Percentiles rank a stretch among this genome's conserved stretches.
Conservation (phyloP, 2,113 vertebrate genomes). For the Sphaerodactylus townsendi region DNA sequence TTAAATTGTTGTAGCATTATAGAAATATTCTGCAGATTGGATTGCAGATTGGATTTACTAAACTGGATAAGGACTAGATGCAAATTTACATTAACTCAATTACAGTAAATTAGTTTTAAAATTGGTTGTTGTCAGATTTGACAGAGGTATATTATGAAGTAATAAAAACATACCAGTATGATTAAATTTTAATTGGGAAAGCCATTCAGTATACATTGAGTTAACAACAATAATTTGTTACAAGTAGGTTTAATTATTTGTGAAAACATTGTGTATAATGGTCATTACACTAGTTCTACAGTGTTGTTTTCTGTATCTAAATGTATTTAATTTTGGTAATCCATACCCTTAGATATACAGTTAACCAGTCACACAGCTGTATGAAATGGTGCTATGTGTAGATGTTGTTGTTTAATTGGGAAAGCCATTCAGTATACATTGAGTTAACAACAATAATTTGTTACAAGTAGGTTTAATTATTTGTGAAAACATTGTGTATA, state of each 20-base stretch:
- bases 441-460: slow-evolving; percentile 30
- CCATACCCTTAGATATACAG: too few species aligned
- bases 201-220: not conserved
- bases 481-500: not conserved
- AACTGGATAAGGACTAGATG: not conserved
- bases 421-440: not conserved
- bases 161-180: not conserved
- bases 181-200: slow-evolving; percentile 22
- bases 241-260: slow-evolving; percentile 12
- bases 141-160: not conserved
- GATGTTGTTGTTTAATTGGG: slow-evolving; percentile 27
- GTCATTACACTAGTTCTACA: not conserved
- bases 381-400: not conserved
- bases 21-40: not conserved
- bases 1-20: not conserved
- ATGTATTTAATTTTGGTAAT: not conserved
- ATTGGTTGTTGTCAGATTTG: not conserved
- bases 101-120: slow-evolving; percentile 9
- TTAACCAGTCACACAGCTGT: too few species aligned
- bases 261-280: not conserved
- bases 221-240: slow-evolving; percentile 35
- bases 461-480: slow-evolving; percentile 16
- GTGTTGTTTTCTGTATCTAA: not conserved
- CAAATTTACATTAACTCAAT: not conserved
- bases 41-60: too few species aligned